Percentiles rank a stretch among this genome's conserved stretches.
These are phyloP conservation scores for Drosophila guanche DNA, from an alignment of 1,140 invertebrate species.

Conservation along the genomic window DNA sequence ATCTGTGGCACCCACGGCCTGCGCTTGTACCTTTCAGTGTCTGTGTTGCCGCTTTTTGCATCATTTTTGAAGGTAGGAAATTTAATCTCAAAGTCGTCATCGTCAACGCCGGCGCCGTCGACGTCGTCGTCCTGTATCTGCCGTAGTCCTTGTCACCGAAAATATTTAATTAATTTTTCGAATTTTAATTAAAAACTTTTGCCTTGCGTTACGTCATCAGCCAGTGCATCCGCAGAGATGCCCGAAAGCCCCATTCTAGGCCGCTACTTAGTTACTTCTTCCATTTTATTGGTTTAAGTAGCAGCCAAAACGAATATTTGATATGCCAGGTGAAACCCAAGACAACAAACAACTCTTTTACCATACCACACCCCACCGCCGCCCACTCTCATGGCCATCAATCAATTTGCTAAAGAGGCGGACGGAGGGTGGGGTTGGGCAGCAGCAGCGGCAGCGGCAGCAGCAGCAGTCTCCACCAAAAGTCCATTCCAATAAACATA, in stretches of 20 bases:
- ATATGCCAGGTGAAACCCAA: conserved; percentile 48
- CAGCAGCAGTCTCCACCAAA: conserved; percentile 39
- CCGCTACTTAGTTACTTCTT: conserved; percentile 43
- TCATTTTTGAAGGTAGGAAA: conserved; percentile 74
- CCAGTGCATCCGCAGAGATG: conserved; percentile 40
- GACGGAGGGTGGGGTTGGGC: conserved; percentile 1
- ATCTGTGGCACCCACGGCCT: conserved; percentile 22
- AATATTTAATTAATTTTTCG: conserved; percentile 82
- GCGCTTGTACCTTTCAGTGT: conserved; percentile 2
- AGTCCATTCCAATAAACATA: conserved; percentile 81
- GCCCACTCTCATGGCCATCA: conserved; percentile 53
- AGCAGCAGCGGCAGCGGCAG: too few relatives aligned
- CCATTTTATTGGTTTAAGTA: conserved; percentile 68
- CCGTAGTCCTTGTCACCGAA: conserved; percentile 59
- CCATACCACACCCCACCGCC: background rate
- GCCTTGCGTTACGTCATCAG: conserved; percentile 68
- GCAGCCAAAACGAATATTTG: conserved; percentile 41
- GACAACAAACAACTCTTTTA: conserved; percentile 35
- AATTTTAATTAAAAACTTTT: conserved; percentile 82
- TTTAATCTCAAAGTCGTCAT: conserved; percentile 82
- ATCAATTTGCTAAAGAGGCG: conserved; percentile 71
- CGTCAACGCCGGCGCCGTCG: conserved; percentile 45
- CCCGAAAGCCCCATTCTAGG: conserved; percentile 21
- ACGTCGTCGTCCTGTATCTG: conserved; percentile 5
- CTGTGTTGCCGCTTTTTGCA: conserved; percentile 60